A percentile compares a stretch with the other conserved stretches of the same genome.
Conservation (phyloP, 2,888 invertebrate species). For the Spodoptera littoralis region DNA sequence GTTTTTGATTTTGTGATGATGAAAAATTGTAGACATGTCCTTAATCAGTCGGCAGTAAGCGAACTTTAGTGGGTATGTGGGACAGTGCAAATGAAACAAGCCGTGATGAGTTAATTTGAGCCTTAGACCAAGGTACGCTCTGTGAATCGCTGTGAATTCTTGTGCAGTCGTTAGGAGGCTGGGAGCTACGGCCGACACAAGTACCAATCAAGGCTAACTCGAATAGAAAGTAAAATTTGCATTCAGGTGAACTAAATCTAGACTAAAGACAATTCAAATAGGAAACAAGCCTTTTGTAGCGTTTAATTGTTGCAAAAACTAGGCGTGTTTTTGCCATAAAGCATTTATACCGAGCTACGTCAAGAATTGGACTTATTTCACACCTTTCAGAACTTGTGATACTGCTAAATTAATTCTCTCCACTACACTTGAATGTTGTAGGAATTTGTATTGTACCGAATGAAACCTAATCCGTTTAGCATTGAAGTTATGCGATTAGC, state of each 20-base stretch:
- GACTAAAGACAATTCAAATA: constrained; percentile 9
- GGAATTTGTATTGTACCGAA: constrained; percentile 48
- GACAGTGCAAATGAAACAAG: constrained; percentile 27
- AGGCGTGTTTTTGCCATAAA: too few relatives aligned
- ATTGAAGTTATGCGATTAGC: constrained; percentile 48
- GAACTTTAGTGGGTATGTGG: too few relatives aligned
- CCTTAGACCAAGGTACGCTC: constrained; percentile 32
- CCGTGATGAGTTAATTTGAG: constrained; percentile 47
- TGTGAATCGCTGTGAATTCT: constrained; percentile 28
- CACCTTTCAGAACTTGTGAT: constrained; percentile 28
- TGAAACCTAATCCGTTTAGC: constrained; percentile 52
- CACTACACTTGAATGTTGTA: constrained; percentile 21
- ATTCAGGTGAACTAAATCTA: constrained; percentile 39
- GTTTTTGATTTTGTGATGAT: background rate
- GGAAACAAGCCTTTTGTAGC: background rate
- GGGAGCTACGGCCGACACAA: constrained; percentile 22
- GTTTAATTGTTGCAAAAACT: constrained; percentile 2
- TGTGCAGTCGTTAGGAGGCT: constrained; percentile 29
- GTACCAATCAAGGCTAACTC: constrained; percentile 46
- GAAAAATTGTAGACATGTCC: background rate
- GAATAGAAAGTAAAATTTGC: constrained; percentile 56
- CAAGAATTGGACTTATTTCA: constrained; percentile 25
- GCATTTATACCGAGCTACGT: too few relatives aligned
- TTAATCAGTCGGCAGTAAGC: too few relatives aligned
- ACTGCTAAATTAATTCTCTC: constrained; percentile 26